Evolutionary conservation across 2,888 invertebrate species (phyloP).

Genomic region (Tanypteryx hageni): DNA sequence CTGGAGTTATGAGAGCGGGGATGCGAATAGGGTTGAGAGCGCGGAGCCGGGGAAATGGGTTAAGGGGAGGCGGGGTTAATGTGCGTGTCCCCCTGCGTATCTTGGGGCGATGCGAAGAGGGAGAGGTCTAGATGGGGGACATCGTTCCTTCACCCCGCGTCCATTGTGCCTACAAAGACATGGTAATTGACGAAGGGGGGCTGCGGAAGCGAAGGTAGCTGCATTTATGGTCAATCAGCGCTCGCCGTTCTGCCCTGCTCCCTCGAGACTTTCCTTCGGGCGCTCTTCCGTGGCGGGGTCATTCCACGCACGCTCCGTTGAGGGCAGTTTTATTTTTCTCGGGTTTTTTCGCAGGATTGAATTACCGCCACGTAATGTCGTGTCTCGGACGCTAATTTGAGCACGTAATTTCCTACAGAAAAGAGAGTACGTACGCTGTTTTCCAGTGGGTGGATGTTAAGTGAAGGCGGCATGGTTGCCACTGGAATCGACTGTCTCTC

Average conservation of each 20-base stretch:
- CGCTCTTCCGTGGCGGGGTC: not conserved
- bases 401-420: too few species aligned
- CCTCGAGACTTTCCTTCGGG: too few species aligned
- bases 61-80: not conserved
- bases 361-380: too few species aligned
- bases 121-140: not conserved
- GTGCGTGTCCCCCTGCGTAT: too few species aligned
- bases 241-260: not conserved
- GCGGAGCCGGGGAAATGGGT: not conserved
- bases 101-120: too few species aligned
- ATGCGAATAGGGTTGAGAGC: not conserved
- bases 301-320: not conserved
- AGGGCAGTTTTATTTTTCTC: not conserved
- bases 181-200: constrained; percentile 9
- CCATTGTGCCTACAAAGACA: not conserved
- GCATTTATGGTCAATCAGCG: constrained; percentile 20
- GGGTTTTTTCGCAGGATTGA: not conserved
- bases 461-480: too few species aligned
- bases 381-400: too few species aligned
- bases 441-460: too few species aligned
- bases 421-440: too few species aligned
- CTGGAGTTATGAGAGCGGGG: not conserved
- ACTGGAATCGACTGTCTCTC: too few species aligned
- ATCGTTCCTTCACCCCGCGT: not conserved
- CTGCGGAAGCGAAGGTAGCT: not conserved